A percentile compares a stretch with the other conserved stretches of the same genome.
These are phyloP conservation scores for Lutjanus campechanus DNA, from an alignment of 2,797 vertebrate species.

Conservation along the genomic window DNA sequence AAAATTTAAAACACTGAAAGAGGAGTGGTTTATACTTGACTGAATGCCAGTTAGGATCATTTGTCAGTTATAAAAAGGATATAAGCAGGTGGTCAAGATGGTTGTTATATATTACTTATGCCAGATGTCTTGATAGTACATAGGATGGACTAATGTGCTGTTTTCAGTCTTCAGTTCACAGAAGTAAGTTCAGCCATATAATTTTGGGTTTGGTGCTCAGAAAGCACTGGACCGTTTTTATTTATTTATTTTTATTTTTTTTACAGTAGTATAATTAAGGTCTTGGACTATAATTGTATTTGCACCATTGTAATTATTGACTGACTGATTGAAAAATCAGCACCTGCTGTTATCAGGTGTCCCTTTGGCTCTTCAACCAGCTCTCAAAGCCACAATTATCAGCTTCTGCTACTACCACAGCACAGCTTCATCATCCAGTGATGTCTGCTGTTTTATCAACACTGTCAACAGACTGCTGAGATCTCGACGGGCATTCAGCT, in stretches of 20 bases:
- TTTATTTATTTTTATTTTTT: too few species aligned
- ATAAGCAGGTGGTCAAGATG: conserved; percentile 6
- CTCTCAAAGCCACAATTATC: conserved; percentile 38
- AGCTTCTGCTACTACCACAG: conserved; percentile 11
- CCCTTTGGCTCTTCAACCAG: conserved; percentile 16
- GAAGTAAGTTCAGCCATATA: neutral
- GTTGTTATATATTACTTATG: neutral
- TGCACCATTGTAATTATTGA: neutral
- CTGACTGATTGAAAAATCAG: neutral
- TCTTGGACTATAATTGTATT: neutral
- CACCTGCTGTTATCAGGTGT: conserved; percentile 17
- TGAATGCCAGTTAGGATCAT: conserved; percentile 12
- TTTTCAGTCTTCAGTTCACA: neutral
- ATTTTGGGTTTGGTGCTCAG: neutral
- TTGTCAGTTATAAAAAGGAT: conserved; percentile 17
- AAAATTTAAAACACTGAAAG: neutral
- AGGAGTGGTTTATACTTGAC: conserved; percentile 1
- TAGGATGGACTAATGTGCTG: neutral
- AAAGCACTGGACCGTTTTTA: neutral
- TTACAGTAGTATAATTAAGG: neutral
- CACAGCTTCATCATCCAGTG: conserved; percentile 52
- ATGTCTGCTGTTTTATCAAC: conserved; percentile 51
- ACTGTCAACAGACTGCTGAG: conserved; percentile 48
- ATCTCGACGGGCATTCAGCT: conserved; percentile 42
- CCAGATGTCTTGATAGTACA: neutral